phyloP scores from a whole-genome alignment of 37 sponge, comb jelly and placozoan genomes.

The Cliona cf. orientalis region DNA sequence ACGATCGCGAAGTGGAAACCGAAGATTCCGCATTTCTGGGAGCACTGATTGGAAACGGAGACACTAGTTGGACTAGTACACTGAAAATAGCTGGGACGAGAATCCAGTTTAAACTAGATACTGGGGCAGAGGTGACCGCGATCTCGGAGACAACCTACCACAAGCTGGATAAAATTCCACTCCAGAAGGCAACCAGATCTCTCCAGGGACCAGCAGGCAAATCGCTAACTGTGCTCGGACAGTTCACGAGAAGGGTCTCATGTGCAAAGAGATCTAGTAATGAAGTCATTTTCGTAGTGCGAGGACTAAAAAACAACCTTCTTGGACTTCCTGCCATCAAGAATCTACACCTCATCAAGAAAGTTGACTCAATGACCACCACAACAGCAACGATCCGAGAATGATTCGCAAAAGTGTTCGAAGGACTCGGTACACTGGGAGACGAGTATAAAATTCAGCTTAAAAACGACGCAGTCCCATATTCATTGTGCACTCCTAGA shows the following conservation, averaged over 20 bases:
- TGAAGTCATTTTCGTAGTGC: slow-evolving; percentile 36
- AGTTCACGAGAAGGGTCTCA: slow-evolving; percentile 18
- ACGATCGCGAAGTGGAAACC: background rate
- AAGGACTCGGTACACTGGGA: slow-evolving; percentile 49
- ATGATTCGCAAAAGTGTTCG: slow-evolving; percentile 37
- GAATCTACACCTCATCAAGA: slow-evolving; percentile 20
- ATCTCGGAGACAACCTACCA: slow-evolving; percentile 38
- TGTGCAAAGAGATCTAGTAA: background rate
- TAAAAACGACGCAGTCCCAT: slow-evolving; percentile 30
- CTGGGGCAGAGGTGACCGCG: slow-evolving; percentile 67
- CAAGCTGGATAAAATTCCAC: background rate
- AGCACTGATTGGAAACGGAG: background rate
- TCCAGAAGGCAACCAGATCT: slow-evolving; percentile 19
- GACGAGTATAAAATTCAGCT: slow-evolving; percentile 32
- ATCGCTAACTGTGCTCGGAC: slow-evolving; percentile 32
- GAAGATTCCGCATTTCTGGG: slow-evolving; percentile 17
- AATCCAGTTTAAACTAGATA: slow-evolving; percentile 62
- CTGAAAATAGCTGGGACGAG: slow-evolving; percentile 8
- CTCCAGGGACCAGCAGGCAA: slow-evolving; percentile 47
- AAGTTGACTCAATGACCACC: slow-evolving; percentile 7
- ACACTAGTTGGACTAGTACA: slow-evolving; percentile 24
- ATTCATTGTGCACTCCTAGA: slow-evolving; percentile 28
- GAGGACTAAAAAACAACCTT: slow-evolving; percentile 38
- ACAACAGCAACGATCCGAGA: background rate
- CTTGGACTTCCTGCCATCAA: slow-evolving; percentile 57